Evolutionary conservation across 2,113 vertebrate genomes (phyloP).

Genomic region (Sorex fumeus): DNA sequence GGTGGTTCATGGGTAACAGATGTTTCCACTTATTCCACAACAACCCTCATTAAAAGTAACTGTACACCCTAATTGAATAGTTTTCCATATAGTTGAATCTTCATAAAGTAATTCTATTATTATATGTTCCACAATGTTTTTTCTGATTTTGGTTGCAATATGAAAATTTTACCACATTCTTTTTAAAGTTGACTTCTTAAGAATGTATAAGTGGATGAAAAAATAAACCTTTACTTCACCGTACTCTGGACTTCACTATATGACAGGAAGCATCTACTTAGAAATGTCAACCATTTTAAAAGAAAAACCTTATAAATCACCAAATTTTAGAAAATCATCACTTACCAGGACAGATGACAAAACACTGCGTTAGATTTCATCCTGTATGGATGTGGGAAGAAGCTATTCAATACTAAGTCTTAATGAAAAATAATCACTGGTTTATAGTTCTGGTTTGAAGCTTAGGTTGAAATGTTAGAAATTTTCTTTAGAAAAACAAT

Average conservation of each 20-base stretch:
- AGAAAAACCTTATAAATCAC: slow-evolving; percentile 66
- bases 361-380: slow-evolving; percentile 25
- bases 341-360: slow-evolving; percentile 30
- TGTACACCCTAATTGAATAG: slow-evolving; percentile 65
- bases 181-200: slow-evolving; percentile 44
- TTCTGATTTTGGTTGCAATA: slow-evolving; percentile 42
- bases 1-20: slow-evolving; percentile 82
- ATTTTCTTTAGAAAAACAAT: slow-evolving; percentile 69
- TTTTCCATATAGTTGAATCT: slow-evolving; percentile 70
- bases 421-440: slow-evolving; percentile 63
- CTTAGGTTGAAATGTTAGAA: slow-evolving; percentile 60
- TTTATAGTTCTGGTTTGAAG: slow-evolving; percentile 20
- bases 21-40: slow-evolving; percentile 86
- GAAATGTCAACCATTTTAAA: slow-evolving; percentile 41
- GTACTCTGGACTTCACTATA: not conserved
- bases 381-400: not conserved
- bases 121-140: slow-evolving; percentile 48
- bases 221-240: slow-evolving; percentile 24
- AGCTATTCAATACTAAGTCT: slow-evolving; percentile 44
- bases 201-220: slow-evolving; percentile 51
- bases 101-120: slow-evolving; percentile 68
- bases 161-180: slow-evolving; percentile 17
- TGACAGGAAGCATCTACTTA: slow-evolving; percentile 30
- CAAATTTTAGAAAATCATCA: slow-evolving; percentile 65
- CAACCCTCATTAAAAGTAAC: slow-evolving; percentile 85